A percentile compares a stretch with the other conserved stretches of the same genome.
Evolutionary conservation across 2,797 vertebrate species (phyloP).

Genomic region (Eulemur rubriventer): DNA sequence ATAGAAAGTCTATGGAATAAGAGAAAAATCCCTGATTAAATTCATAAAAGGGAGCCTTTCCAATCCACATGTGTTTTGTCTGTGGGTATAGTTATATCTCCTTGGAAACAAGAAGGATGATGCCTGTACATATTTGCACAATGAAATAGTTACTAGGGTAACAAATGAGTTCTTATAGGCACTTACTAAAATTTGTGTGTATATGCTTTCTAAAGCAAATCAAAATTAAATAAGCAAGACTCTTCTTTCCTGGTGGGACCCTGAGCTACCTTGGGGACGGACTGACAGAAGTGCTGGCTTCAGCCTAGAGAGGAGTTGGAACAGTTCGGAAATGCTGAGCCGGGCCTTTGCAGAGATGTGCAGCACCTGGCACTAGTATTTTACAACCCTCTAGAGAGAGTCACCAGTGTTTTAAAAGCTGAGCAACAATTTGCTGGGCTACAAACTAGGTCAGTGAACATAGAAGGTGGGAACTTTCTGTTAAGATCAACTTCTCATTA

Average conservation of each 20-base stretch:
- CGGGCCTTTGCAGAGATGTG: not conserved
- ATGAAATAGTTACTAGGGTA: slow-evolving; percentile 33
- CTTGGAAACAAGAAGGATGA: not conserved
- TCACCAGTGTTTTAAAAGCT: slow-evolving; percentile 62
- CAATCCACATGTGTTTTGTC: not conserved
- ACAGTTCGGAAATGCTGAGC: slow-evolving; percentile 59
- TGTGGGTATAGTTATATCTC: not conserved
- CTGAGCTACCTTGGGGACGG: slow-evolving; percentile 35
- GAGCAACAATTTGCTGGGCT: slow-evolving; percentile 65
- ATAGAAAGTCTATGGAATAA: not conserved
- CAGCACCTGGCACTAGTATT: slow-evolving; percentile 63
- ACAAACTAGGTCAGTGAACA: slow-evolving; percentile 71
- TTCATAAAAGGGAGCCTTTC: not conserved
- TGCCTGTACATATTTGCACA: not conserved
- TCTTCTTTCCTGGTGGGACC: slow-evolving; percentile 45
- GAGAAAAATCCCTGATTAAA: not conserved
- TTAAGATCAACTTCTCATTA: slow-evolving; percentile 36
- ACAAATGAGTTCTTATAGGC: not conserved
- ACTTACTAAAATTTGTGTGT: not conserved
- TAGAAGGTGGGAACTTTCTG: slow-evolving; percentile 32
- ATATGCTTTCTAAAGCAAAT: slow-evolving; percentile 61
- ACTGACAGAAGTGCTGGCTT: slow-evolving; percentile 65
- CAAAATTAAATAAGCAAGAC: slow-evolving; percentile 59
- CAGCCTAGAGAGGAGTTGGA: slow-evolving; percentile 33
- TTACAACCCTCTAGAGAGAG: slow-evolving; percentile 63